phyloP scores from a whole-genome alignment of 2,888 invertebrate genomes.

The Temnothorax unifasciatus region DNA sequence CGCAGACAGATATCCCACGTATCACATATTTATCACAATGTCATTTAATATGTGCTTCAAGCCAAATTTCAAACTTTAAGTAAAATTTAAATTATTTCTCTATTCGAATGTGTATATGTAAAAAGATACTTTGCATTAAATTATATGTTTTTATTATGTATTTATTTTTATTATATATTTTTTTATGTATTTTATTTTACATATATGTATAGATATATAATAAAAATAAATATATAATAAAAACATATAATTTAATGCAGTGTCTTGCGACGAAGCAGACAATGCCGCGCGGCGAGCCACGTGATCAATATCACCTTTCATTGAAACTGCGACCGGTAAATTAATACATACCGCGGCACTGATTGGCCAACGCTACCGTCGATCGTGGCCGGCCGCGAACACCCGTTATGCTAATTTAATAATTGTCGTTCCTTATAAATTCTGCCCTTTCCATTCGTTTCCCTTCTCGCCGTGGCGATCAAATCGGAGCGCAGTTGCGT shows the following conservation, averaged over 20 bases:
- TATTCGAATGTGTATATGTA: no score
- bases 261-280: conserved; percentile 18
- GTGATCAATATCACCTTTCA: conserved; percentile 53
- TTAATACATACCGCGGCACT: conserved; percentile 67
- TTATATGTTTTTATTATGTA: no score
- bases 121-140: no score
- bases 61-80: no score
- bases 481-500: conserved; percentile 8
- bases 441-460: conserved; percentile 54
- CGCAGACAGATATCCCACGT: neutral
- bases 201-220: no score
- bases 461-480: conserved; percentile 41
- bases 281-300: conserved; percentile 28
- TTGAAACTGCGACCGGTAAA: conserved; percentile 61
- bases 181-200: neutral
- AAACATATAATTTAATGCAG: neutral
- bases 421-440: conserved; percentile 67
- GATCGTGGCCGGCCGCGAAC: conserved; percentile 44
- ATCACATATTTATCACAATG: no score
- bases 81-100: no score
- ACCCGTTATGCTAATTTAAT: conserved; percentile 76
- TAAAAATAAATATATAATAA: neutral
- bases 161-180: no score
- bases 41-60: no score
- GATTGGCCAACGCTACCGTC: conserved; percentile 68